These are phyloP conservation scores for Pemphigus obesinymphae DNA, from an alignment of 1,140 invertebrate genomes.

Conservation along the genomic window DNA sequence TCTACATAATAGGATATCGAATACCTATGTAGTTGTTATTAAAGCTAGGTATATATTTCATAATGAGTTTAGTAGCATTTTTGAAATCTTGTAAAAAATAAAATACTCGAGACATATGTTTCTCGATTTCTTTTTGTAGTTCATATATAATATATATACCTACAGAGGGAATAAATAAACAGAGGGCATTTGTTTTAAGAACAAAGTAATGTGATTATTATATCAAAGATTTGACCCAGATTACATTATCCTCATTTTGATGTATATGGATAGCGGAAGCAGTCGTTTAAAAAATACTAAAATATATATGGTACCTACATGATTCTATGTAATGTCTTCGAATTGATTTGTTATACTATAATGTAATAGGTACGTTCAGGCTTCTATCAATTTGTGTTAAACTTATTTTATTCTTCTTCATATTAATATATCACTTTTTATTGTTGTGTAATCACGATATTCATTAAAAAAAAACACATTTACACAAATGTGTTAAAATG, in stretches of 20 bases:
- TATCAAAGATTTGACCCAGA: neutral
- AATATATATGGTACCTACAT: neutral
- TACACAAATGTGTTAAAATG: too few relatives aligned
- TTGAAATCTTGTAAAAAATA: neutral
- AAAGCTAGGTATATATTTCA: too few relatives aligned
- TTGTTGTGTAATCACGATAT: too few relatives aligned
- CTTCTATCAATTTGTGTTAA: neutral
- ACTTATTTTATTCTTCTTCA: neutral
- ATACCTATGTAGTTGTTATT: too few relatives aligned
- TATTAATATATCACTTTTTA: too few relatives aligned
- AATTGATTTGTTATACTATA: neutral
- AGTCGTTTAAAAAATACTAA: neutral
- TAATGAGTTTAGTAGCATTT: too few relatives aligned
- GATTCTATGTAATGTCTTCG: neutral
- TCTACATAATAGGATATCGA: neutral
- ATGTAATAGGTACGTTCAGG: neutral
- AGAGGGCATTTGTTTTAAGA: too few relatives aligned
- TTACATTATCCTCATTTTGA: neutral
- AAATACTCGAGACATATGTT: neutral
- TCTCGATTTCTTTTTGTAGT: neutral
- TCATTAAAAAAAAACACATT: too few relatives aligned
- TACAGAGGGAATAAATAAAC: too few relatives aligned
- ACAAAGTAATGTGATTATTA: neutral
- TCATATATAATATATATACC: too few relatives aligned
- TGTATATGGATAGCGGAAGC: neutral